Conservation (phyloP, 2,113 vertebrate genomes). For the Progne subis region DNA sequence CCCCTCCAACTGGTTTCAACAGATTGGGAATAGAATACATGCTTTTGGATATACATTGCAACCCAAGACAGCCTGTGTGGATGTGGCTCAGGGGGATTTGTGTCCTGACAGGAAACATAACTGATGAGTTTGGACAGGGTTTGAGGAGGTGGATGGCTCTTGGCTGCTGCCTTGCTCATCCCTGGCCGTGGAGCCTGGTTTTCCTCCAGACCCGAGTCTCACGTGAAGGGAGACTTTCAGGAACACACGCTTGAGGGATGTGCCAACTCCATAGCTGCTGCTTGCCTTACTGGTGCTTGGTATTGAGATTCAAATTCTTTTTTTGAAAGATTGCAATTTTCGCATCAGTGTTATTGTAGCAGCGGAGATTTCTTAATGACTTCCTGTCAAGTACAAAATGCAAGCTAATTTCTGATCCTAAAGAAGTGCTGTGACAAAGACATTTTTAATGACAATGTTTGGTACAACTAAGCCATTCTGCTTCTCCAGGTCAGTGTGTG, state of each 20-base stretch:
- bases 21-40: too few relatives aligned
- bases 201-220: background rate
- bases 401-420: slow-evolving; percentile 6
- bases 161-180: background rate
- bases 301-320: slow-evolving; percentile 55
- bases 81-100: background rate
- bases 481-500: background rate
- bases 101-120: background rate
- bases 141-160: accelerated
- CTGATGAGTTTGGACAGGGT: accelerated
- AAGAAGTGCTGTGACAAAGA: slow-evolving; percentile 14
- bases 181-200: background rate
- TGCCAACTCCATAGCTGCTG: background rate
- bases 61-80: background rate
- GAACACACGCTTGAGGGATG: background rate
- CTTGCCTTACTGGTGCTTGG: background rate
- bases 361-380: slow-evolving; percentile 18
- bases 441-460: background rate
- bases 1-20: too few relatives aligned
- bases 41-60: too few relatives aligned
- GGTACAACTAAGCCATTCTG: background rate
- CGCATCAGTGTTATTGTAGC: slow-evolving; percentile 32
- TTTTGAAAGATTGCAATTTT: slow-evolving; percentile 59
- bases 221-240: background rate
- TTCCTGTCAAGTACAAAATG: slow-evolving; percentile 41